Percentiles rank a stretch among this genome's conserved stretches.
phyloP scores from a whole-genome alignment of 2,888 invertebrate species.

The Papilio gigon region DNA sequence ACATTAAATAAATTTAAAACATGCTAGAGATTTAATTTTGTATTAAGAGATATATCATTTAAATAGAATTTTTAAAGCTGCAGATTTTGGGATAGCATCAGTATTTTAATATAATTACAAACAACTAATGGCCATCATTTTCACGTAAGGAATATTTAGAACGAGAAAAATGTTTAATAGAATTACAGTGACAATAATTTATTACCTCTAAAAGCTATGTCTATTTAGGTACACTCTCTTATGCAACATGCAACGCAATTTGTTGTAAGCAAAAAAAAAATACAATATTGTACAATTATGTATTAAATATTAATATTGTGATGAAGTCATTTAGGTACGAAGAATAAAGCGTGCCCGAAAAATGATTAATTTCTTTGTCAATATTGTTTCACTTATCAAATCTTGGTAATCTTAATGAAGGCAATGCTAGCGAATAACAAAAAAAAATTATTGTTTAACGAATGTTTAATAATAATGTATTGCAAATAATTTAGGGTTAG shows the following conservation, averaged over 20 bases:
- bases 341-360: too few relatives aligned
- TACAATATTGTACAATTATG: background rate
- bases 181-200: conserved; percentile 12
- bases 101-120: background rate
- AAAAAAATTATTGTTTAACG: background rate
- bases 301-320: background rate
- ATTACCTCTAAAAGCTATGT: conserved; percentile 10
- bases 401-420: too few relatives aligned
- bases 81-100: background rate
- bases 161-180: background rate
- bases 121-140: conserved; percentile 4
- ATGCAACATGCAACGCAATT: background rate
- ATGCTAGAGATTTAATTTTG: background rate
- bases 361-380: too few relatives aligned
- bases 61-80: conserved; percentile 8
- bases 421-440: too few relatives aligned
- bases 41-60: background rate
- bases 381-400: too few relatives aligned
- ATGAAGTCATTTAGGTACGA: too few relatives aligned
- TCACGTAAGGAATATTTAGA: background rate
- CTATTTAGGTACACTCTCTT: conserved; percentile 15
- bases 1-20: background rate
- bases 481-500: background rate
- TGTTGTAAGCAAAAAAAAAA: background rate
- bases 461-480: background rate